Evolutionary conservation across 2,888 invertebrate species (phyloP), one percentile per base, ranked within the genome.

Genomic region (Tipula confusa): DNA sequence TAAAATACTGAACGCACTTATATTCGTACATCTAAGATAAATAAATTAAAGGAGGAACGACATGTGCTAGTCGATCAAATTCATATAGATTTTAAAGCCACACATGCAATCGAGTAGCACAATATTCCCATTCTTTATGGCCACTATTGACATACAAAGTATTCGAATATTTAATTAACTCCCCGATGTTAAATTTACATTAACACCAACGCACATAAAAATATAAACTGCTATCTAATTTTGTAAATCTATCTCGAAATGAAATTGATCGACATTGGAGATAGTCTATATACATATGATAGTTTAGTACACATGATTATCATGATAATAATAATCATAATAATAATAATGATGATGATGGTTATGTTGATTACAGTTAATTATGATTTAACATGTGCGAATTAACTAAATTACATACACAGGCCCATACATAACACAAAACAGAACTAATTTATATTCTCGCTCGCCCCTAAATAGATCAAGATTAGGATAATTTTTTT

Each of bases 361-460:
- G 18, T 64, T 64, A 64, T 24, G 64, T 64, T 64, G 64, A 64
- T 64, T 64, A 64, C 64, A 24, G 64, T 64, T 64, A 64, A 64
- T 64, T 64, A 64, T 64, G 64, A 64, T 64, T 64, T 9, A 64
- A 64, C 64, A 64, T 64, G 24, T 64, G 64, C 64, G 64, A 64
- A 64, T 64, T 64, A 64, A 64, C 64, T 18, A 43, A 43, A 43
- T 15, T 15, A 6, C 43, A 36, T 36, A 36, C 15, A 43, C n/a
- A n/a, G n/a, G n/a, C n/a, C n/a, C 33, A 33, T 11, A 33, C 33
- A 33, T 33, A 15, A 43, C 43, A 43, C 43, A n/a, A n/a, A 43
- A 15, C 43, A 18, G 0, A 64, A 64, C 64, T 64, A 64, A 64
- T 64, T 64, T 64, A 64, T 64, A 64, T 24, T 64, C 64, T 24